Evolutionary conservation across 2,113 vertebrate species (phyloP).

Genomic region (Tyrannus savana): DNA sequence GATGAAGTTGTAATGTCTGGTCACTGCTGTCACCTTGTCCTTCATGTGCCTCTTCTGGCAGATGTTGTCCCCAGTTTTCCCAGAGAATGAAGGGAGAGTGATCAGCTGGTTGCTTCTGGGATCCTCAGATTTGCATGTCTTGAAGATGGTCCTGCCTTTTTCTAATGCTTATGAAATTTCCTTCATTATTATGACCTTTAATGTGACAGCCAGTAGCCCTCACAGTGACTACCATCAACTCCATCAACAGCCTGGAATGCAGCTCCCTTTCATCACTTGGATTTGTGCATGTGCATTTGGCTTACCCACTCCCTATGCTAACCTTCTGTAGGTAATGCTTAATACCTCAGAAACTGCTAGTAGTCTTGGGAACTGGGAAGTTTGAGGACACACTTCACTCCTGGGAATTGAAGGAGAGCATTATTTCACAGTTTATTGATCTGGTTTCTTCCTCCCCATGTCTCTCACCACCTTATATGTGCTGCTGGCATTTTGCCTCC

Average conservation of each 20-base stretch:
- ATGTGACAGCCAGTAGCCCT: neutral
- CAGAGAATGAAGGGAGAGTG: neutral
- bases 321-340: neutral
- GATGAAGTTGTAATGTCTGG: neutral
- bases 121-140: neutral
- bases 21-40: neutral
- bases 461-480: neutral
- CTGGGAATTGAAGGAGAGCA: neutral
- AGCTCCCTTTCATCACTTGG: neutral
- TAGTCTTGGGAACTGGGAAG: neutral
- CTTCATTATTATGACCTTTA: neutral
- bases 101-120: neutral
- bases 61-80: neutral
- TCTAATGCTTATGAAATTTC: neutral
- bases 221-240: neutral
- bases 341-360: neutral
- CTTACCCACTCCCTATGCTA: neutral
- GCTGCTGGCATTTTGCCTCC: neutral
- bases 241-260: neutral
- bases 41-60: neutral
- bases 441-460: neutral
- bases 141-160: neutral
- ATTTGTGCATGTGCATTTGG: neutral
- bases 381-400: neutral
- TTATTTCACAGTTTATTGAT: neutral